Conservation (phyloP, 2,113 vertebrate genomes). For the Planiliza haematocheilus region DNA sequence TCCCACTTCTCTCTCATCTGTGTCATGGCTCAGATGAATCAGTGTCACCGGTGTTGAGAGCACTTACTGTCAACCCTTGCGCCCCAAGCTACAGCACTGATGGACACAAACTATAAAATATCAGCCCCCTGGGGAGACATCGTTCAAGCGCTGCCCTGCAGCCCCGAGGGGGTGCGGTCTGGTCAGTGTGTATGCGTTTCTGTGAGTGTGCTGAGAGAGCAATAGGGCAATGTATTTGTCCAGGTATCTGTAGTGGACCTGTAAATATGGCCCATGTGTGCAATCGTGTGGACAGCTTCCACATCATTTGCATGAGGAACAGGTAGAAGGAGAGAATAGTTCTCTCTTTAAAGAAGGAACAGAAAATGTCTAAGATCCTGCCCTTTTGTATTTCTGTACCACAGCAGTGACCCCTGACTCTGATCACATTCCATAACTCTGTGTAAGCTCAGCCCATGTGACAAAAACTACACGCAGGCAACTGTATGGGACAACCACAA, state of each 20-base stretch:
- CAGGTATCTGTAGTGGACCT: slow-evolving; percentile 42
- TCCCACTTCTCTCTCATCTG: slow-evolving; percentile 75
- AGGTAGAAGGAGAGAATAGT: slow-evolving; percentile 19
- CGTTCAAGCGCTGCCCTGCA: slow-evolving; percentile 82
- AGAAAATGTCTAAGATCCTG: not conserved
- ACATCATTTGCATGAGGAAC: slow-evolving; percentile 53
- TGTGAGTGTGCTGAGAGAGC: slow-evolving; percentile 56
- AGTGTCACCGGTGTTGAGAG: slow-evolving; percentile 87
- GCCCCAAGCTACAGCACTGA: slow-evolving; percentile 85
- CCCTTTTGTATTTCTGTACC: slow-evolving; percentile 15
- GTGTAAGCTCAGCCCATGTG: slow-evolving; percentile 15
- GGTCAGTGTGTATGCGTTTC: slow-evolving; percentile 68
- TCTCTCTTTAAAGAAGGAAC: too few species aligned
- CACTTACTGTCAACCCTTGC: slow-evolving; percentile 87
- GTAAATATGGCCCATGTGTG: slow-evolving; percentile 47
- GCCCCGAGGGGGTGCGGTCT: slow-evolving; percentile 78
- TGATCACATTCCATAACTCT: slow-evolving; percentile 48
- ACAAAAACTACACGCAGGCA: slow-evolving; percentile 52
- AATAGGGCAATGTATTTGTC: slow-evolving; percentile 55
- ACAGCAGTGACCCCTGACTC: slow-evolving; percentile 13
- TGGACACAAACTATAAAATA: slow-evolving; percentile 91
- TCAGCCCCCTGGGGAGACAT: slow-evolving; percentile 86
- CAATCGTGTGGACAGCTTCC: slow-evolving; percentile 42
- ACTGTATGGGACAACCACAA: slow-evolving; percentile 52
- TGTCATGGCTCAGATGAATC: slow-evolving; percentile 87